Evolutionary conservation across 1,140 invertebrate genomes (phyloP).

Genomic region (Heliconius eleuchia): DNA sequence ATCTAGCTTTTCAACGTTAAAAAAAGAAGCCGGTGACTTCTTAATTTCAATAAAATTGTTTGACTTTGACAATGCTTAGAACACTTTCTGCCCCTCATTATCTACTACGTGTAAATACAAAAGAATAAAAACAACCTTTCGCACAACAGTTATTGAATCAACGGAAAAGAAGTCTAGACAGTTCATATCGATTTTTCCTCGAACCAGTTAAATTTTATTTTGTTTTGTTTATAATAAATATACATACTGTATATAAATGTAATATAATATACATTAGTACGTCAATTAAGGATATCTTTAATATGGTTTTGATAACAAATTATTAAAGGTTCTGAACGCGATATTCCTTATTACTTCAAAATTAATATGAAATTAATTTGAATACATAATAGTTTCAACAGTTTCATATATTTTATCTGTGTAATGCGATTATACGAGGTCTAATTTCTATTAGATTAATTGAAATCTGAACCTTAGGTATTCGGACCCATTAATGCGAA

Average conservation of each 20-base stretch:
- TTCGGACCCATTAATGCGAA: neutral
- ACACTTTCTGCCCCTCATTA: too few species aligned
- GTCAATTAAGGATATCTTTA: neutral
- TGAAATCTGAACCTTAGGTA: neutral
- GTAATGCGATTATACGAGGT: neutral
- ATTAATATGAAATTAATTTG: too few species aligned
- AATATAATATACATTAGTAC: neutral
- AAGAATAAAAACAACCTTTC: neutral
- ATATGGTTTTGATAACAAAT: neutral
- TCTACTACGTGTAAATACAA: neutral
- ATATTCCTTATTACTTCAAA: too few species aligned
- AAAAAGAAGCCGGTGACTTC: too few species aligned
- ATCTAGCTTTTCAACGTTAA: too few species aligned
- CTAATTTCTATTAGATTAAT: neutral
- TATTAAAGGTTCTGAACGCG: too few species aligned
- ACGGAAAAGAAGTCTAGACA: conserved; percentile 7
- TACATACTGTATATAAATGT: neutral
- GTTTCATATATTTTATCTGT: neutral
- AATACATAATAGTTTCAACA: neutral
- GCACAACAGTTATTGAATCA: neutral
- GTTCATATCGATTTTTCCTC: neutral
- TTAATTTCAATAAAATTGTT: too few species aligned
- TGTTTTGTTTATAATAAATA: neutral
- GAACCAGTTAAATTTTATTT: neutral
- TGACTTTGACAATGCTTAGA: too few species aligned